Base-by-base conservation (phyloP, 1,140 invertebrate genomes). In the Pseudobourletiella spinata region DNA sequence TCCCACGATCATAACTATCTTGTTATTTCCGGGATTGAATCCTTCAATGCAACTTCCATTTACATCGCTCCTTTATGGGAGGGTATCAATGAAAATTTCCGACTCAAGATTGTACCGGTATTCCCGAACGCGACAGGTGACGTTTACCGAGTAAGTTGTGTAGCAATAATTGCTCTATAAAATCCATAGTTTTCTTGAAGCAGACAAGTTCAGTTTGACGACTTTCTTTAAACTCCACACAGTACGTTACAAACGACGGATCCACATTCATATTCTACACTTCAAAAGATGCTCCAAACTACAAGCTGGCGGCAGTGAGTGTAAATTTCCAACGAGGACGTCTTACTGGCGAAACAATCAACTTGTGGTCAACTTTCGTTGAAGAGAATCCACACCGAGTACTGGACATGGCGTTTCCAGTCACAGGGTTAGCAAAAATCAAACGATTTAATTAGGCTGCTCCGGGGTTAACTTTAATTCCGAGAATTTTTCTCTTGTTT, bases 201-300 rank as follows among this genome's bases (percentile, higher is more conserved):
- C 20, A 48, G 6, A 48, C 4, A 22, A 48, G 18, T 48, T n/a
- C 35, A 11, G 44, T 48, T 22, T n/a, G 24, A 22, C n/a, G 3
- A n/a, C 46, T 44, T 39, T 22, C 2, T 74, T 79, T 79, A 61
- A 11, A 15, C 22, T 48, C 22, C 20, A 39, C 35, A 39, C 77
- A 95, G 85, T 97, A 95, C 74, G 80, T 98, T 16, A 92, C 92
- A 20, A 97, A 96, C 77, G 82, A 87, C 66, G 92, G 85, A 4
- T 80, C 83, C 0, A 81, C 86, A 63, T 88, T 87, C 65, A 84
- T 90, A 70, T 90, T 98, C 73, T 83, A 86, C 24, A 98, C 95
- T 25, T 98, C 98, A 76, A 88, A 91, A 77, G 83, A 92, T 76
- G 89, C 95, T n/a, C 86, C 90, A 18, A 93, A 93, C 74, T 95